Percentiles rank a stretch among this genome's conserved stretches.
Evolutionary conservation across 2,113 vertebrate genomes (phyloP).

Genomic region (Urocitellus parryii): DNA sequence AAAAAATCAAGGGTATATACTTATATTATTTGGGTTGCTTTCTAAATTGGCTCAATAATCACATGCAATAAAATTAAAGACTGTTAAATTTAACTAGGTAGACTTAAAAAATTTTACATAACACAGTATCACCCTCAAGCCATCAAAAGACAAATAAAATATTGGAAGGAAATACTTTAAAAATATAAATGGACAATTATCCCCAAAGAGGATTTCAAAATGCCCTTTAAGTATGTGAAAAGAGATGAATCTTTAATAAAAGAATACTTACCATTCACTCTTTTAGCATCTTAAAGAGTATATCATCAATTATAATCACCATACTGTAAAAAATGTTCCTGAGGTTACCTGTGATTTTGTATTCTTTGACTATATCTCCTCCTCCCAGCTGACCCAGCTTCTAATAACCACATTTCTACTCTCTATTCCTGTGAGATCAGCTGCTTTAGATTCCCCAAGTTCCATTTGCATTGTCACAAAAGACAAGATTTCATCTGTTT

Average conservation of each 20-base stretch:
- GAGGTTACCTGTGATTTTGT: neutral
- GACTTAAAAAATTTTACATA: neutral
- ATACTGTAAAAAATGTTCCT: neutral
- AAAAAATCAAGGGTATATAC: neutral
- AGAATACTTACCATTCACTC: neutral
- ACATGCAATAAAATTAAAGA: neutral
- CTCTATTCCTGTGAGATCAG: neutral
- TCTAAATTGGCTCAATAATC: neutral
- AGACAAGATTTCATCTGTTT: neutral
- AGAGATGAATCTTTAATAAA: neutral
- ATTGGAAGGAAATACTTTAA: neutral
- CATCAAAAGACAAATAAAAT: neutral
- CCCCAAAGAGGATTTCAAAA: neutral
- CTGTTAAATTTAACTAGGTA: neutral
- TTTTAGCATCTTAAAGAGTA: neutral
- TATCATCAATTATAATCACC: neutral
- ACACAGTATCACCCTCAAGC: neutral
- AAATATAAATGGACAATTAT: neutral
- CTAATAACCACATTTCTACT: neutral
- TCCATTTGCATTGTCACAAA: neutral
- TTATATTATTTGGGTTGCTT: neutral
- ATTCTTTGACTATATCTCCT: neutral
- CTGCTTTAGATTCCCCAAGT: neutral
- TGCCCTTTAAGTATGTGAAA: neutral
- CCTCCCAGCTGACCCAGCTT: neutral